Base-by-base conservation (phyloP, 2,113 vertebrate species). In the Eptatretus burgeri region DNA sequence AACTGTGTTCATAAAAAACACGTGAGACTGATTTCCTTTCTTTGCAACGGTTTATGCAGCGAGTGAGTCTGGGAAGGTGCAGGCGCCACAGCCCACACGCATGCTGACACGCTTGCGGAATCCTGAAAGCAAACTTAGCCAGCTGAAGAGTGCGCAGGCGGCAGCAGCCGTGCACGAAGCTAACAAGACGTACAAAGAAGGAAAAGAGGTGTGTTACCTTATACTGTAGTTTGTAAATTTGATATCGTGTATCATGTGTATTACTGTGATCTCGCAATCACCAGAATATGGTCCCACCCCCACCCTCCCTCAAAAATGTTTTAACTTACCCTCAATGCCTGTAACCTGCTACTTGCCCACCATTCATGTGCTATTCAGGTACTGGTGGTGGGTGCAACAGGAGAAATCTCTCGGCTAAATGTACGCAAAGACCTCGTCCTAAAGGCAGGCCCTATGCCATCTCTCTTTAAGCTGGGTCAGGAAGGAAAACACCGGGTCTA, bases 401-500 rank as follows among this genome's bases (percentile, higher is more conserved):
- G 84, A 2, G 88, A 94, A 70, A 68, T 89, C 49, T 83, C 82
- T 11, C 80, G 86, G 13, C 69, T 84, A 66, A 88, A 71, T 71
- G 75, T 79, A 62, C 84, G 81, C 71, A 81, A 79, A 69, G 87
- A 98, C 10, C 65, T 80, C 17, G 77, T 85, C 69, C 75, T 87
- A 76, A 93, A 85, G 76, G 82, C 80, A 67, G 78, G 77, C 64
- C n/a, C 56, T 10, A 17, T 60, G 56, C 71, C 83, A 64, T 81
- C 79, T 75, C 77, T 84, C 66, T 81, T 81, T 70, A 64, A 66
- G 64, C 56, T 49, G 51, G 56, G 65, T 70, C 68, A 67, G 67
- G 91, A 98, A 72, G 89, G 91, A n/a, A 95, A 98, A 68, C 94
- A 93, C 63, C 77, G 89, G 2, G 84, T 89, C 63, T 98, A 94